Evolutionary conservation across 2,888 invertebrate genomes (phyloP).

Genomic region (Blera fallax): DNA sequence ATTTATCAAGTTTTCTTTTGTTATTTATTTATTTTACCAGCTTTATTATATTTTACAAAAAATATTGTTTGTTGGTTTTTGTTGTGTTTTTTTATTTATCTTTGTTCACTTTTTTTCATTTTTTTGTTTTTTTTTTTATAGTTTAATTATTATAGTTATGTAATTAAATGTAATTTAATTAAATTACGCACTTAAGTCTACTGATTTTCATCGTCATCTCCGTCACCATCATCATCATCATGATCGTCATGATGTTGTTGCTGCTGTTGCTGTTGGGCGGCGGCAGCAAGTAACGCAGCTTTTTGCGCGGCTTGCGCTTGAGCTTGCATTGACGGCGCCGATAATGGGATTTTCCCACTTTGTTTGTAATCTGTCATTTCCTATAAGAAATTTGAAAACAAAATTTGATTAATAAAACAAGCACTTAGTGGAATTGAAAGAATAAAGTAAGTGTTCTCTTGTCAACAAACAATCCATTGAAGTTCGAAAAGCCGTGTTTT

Average conservation of each 20-base stretch:
- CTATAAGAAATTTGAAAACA: slow-evolving; percentile 73
- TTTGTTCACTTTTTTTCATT: slow-evolving; percentile 60
- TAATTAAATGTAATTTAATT: slow-evolving; percentile 69
- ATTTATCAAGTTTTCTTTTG: slow-evolving; percentile 38
- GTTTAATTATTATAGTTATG: slow-evolving; percentile 64
- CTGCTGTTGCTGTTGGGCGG: slow-evolving; percentile 78
- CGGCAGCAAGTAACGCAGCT: slow-evolving; percentile 81
- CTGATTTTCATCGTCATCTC: slow-evolving; percentile 82
- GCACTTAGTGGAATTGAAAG: background rate
- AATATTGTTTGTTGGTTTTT: slow-evolving; percentile 71
- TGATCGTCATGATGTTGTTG: slow-evolving; percentile 80
- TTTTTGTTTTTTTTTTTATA: slow-evolving; percentile 62
- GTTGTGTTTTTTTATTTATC: slow-evolving; percentile 59
- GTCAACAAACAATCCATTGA: too few species aligned
- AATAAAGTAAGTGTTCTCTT: background rate
- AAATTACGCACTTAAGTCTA: slow-evolving; percentile 80
- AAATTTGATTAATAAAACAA: background rate
- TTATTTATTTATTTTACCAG: slow-evolving; percentile 56
- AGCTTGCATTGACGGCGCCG: slow-evolving; percentile 81
- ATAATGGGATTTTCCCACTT: slow-evolving; percentile 82
- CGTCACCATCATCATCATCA: slow-evolving; percentile 81
- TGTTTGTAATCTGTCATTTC: slow-evolving; percentile 82
- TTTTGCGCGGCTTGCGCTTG: slow-evolving; percentile 80
- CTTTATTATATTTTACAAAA: slow-evolving; percentile 71
- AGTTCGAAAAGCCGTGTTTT: too few species aligned